Evolutionary conservation across 2,888 invertebrate species (phyloP).

Genomic region (Chymomyza amoena): DNA sequence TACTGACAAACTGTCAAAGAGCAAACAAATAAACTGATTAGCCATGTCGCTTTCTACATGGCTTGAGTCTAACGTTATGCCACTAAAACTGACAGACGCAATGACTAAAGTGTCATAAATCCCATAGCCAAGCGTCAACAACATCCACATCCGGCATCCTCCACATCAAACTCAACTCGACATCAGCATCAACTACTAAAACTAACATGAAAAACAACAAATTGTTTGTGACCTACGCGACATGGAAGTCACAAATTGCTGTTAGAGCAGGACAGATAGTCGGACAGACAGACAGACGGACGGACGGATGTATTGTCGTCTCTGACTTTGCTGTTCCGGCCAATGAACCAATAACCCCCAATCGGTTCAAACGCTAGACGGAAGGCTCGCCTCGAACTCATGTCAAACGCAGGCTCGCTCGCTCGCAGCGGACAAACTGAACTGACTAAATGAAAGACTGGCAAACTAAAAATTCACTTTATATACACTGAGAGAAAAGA

Average conservation of each 20-base stretch:
- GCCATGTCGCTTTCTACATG: background rate
- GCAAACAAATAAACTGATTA: background rate
- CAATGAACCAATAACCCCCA: constrained; percentile 59
- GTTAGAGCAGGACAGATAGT: background rate
- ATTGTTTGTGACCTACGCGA: constrained; percentile 68
- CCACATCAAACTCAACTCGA: too few relatives aligned
- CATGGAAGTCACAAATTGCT: constrained; percentile 51
- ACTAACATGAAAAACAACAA: constrained; percentile 39
- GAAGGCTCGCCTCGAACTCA: constrained; percentile 47
- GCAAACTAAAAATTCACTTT: background rate
- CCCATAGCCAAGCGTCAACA: constrained; percentile 72
- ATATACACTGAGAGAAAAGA: background rate
- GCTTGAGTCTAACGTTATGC: constrained; percentile 45
- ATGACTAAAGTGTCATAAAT: constrained; percentile 72
- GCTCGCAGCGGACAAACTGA: constrained; percentile 11
- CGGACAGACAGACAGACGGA: background rate
- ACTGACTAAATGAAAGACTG: background rate
- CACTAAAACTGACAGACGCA: constrained; percentile 69
- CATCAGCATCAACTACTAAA: background rate
- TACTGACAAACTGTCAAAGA: background rate
- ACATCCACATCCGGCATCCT: constrained; percentile 48
- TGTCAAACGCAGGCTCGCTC: constrained; percentile 69
- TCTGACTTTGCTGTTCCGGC: constrained; percentile 38
- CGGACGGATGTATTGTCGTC: background rate
- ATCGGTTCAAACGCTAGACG: constrained; percentile 35